Conservation (phyloP, 2,113 vertebrate genomes). For the Actinemys pallida region DNA sequence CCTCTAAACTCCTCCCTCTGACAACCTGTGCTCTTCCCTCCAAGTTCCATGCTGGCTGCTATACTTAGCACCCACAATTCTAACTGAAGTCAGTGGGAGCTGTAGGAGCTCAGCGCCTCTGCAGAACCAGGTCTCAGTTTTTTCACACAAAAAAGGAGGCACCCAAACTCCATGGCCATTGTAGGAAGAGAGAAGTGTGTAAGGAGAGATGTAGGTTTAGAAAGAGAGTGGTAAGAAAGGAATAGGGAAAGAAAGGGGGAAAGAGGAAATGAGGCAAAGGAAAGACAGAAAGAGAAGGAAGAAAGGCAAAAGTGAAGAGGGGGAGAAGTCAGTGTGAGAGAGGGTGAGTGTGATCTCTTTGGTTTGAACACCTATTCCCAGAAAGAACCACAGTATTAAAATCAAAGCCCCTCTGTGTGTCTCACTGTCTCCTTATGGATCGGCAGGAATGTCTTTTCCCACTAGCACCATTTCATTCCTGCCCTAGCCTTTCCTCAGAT, state of each 20-base stretch:
- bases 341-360: neutral
- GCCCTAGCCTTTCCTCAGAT: slow-evolving; percentile 53
- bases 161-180: neutral
- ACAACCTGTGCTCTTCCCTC: neutral
- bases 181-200: neutral
- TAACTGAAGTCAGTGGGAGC: neutral
- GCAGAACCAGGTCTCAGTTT: neutral
- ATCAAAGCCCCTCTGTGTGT: neutral
- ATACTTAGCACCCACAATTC: neutral
- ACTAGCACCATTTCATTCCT: slow-evolving; percentile 63
- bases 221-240: neutral
- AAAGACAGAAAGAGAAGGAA: neutral
- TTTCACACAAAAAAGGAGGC: neutral
- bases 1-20: neutral
- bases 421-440: slow-evolving; percentile 44
- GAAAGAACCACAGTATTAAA: neutral
- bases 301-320: neutral
- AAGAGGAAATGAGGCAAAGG: neutral
- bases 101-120: neutral
- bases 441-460: slow-evolving; percentile 51
- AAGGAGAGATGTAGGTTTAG: neutral
- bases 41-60: neutral
- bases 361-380: neutral
- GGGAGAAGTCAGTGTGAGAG: neutral
- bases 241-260: neutral